Evolutionary conservation across 1,140 invertebrate genomes (phyloP).

Genomic region (Psilanteris sp.): DNA sequence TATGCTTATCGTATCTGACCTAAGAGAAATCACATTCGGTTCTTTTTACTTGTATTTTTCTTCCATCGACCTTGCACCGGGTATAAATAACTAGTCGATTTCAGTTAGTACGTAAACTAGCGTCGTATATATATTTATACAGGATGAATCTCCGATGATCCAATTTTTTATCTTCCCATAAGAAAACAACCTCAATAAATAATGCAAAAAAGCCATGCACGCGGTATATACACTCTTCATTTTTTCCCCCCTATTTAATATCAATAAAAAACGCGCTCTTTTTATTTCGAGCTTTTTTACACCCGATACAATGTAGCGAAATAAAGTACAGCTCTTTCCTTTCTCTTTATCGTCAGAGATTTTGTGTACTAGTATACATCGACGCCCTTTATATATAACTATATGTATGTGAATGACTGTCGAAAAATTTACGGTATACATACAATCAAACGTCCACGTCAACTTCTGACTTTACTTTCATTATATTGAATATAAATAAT

Average conservation of each 20-base stretch:
- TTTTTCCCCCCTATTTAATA: slow-evolving; percentile 44
- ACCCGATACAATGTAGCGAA: slow-evolving; percentile 25
- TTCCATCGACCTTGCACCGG: slow-evolving; percentile 72
- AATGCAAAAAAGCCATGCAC: slow-evolving; percentile 44
- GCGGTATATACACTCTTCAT: slow-evolving; percentile 43
- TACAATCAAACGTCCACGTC: slow-evolving; percentile 75
- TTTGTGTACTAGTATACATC: slow-evolving; percentile 61
- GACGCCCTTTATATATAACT: slow-evolving; percentile 60
- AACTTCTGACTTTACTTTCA: slow-evolving; percentile 68
- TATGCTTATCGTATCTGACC: slow-evolving; percentile 76
- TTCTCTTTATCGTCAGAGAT: slow-evolving; percentile 54
- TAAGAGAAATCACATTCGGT: slow-evolving; percentile 78
- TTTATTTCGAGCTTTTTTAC: slow-evolving; percentile 38
- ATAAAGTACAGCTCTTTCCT: slow-evolving; percentile 23
- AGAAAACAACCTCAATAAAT: slow-evolving; percentile 55
- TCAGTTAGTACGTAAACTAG: slow-evolving; percentile 72
- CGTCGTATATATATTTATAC: slow-evolving; percentile 71
- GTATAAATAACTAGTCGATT: slow-evolving; percentile 72
- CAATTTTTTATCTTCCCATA: slow-evolving; percentile 53
- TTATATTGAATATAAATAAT: slow-evolving; percentile 79
- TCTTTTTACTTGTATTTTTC: slow-evolving; percentile 65
- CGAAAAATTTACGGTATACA: slow-evolving; percentile 74
- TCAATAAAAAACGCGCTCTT: slow-evolving; percentile 37
- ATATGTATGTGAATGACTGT: slow-evolving; percentile 71
- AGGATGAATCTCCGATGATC: slow-evolving; percentile 62